A percentile compares a stretch with the other conserved stretches of the same genome.
Conservation (phyloP, 2,888 invertebrate species). For the Furcula furcula region DNA sequence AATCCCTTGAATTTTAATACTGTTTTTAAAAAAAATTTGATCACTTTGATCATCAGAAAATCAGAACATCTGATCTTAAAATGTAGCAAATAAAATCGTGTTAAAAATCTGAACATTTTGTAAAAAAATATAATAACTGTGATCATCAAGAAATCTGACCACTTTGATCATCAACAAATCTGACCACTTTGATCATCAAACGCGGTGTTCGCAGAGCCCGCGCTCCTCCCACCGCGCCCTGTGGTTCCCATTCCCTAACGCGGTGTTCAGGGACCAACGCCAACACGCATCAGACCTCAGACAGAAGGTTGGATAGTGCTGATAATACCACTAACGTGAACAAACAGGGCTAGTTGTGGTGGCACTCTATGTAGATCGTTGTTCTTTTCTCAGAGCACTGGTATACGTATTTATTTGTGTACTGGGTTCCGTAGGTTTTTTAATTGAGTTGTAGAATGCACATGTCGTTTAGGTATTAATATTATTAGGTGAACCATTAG, state of each 20-base stretch:
- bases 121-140: too few species aligned
- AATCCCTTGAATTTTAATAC: too few species aligned
- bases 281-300: conserved; percentile 74
- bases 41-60: too few species aligned
- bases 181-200: conserved; percentile 11
- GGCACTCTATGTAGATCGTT: conserved; percentile 34
- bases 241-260: conserved; percentile 83
- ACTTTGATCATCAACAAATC: too few species aligned
- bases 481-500: too few species aligned
- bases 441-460: neutral
- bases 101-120: too few species aligned
- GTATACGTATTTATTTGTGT: conserved; percentile 8
- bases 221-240: conserved; percentile 80
- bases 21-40: too few species aligned
- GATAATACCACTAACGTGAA: conserved; percentile 30
- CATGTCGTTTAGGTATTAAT: too few species aligned
- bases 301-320: conserved; percentile 68
- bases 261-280: conserved; percentile 78
- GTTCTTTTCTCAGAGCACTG: neutral
- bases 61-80: too few species aligned
- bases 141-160: too few species aligned
- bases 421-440: conserved; percentile 26
- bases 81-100: too few species aligned
- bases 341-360: conserved; percentile 40
- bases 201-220: conserved; percentile 76